A percentile compares a stretch with the other conserved stretches of the same genome.
phyloP scores from a whole-genome alignment of 2,113 vertebrate species.

The Phoxinus phoxinus region DNA sequence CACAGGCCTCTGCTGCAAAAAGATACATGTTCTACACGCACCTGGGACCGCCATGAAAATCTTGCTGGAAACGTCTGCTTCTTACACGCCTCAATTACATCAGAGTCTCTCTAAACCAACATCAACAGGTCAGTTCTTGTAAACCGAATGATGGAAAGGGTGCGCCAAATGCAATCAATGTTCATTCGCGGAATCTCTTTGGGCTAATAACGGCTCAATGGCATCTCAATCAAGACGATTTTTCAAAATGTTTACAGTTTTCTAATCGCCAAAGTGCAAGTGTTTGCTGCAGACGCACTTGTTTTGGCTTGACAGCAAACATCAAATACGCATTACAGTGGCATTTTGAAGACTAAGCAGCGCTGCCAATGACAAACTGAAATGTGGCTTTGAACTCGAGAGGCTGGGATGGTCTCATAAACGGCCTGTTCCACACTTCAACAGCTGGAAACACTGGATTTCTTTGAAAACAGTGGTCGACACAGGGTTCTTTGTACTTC shows the following conservation, averaged over 20 bases:
- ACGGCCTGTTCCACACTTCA: conserved; percentile 2
- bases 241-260: conserved; percentile 49
- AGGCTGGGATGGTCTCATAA: background rate
- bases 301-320: conserved; percentile 34
- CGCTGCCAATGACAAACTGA: background rate
- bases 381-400: conserved; percentile 9
- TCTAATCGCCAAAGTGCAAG: conserved; percentile 41
- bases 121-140: conserved; percentile 19
- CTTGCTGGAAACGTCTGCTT: background rate
- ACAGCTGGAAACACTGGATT: conserved; percentile 25
- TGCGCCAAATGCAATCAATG: conserved; percentile 23
- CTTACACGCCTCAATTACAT: conserved; percentile 11
- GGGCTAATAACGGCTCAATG: conserved; percentile 22
- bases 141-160: conserved; percentile 24
- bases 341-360: conserved; percentile 32
- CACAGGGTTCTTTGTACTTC: conserved; percentile 19
- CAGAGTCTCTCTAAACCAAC: conserved; percentile 12
- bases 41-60: conserved; percentile 62
- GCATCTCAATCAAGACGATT: conserved; percentile 40
- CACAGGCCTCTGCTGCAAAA: background rate
- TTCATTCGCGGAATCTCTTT: conserved; percentile 31
- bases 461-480: background rate
- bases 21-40: conserved; percentile 45
- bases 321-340: conserved; percentile 34
- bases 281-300: background rate